Evolutionary conservation across 2,113 vertebrate genomes (phyloP).

Genomic region (human): DNA sequence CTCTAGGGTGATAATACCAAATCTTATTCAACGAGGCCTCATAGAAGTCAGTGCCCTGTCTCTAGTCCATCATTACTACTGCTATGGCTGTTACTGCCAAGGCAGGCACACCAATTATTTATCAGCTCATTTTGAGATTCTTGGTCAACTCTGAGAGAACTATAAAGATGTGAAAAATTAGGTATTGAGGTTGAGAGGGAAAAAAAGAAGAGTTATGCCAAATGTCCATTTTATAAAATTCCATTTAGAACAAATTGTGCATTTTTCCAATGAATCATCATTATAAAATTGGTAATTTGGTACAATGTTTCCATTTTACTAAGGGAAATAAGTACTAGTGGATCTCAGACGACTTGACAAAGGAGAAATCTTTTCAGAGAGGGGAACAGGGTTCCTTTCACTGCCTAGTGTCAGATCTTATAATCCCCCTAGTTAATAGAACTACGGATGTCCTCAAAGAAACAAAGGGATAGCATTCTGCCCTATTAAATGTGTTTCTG

Average conservation of each 20-base stretch:
- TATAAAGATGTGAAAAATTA: neutral
- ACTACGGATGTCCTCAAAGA: neutral
- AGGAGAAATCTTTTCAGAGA: constrained; percentile 52
- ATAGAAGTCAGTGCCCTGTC: neutral
- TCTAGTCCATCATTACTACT: neutral
- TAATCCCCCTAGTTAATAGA: constrained; percentile 52
- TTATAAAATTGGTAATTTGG: neutral
- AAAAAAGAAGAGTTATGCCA: neutral
- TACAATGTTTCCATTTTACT: neutral
- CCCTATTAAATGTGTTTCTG: constrained; percentile 37
- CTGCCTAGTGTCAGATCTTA: constrained; percentile 39
- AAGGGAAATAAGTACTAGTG: neutral
- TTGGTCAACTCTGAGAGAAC: neutral
- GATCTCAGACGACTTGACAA: constrained; percentile 20
- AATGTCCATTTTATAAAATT: neutral
- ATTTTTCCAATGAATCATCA: neutral
- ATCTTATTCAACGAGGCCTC: neutral
- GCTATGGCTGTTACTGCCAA: neutral
- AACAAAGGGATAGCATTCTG: constrained; percentile 45
- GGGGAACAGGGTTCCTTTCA: constrained; percentile 39
- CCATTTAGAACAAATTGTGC: constrained; percentile 21
- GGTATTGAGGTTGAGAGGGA: neutral
- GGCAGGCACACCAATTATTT: neutral
- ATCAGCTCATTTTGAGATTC: neutral
- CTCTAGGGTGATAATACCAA: neutral